phyloP scores from a whole-genome alignment of 2,888 invertebrate species.

The Punctoribates punctum region DNA sequence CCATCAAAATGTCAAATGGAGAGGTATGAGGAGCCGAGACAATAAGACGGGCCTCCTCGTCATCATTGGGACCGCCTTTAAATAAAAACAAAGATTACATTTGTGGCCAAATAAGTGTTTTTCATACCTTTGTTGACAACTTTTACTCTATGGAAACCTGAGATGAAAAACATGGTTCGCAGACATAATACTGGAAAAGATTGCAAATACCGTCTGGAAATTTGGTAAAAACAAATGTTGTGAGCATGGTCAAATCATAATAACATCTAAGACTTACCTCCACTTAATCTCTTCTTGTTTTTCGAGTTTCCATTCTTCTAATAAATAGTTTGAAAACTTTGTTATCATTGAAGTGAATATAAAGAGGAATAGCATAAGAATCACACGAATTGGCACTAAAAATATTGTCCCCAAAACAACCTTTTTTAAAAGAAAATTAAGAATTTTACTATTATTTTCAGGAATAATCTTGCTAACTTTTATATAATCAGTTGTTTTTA shows the following conservation, averaged over 20 bases:
- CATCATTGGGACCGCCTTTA: slow-evolving; percentile 18
- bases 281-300: slow-evolving; percentile 18
- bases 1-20: slow-evolving; percentile 81
- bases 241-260: too few species aligned
- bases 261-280: not conserved
- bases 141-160: slow-evolving; percentile 75
- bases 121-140: slow-evolving; percentile 63
- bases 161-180: slow-evolving; percentile 65
- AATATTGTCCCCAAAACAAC: slow-evolving; percentile 38
- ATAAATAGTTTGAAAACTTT: slow-evolving; percentile 3
- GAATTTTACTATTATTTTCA: too few species aligned
- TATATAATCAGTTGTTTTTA: slow-evolving; percentile 18
- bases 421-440: slow-evolving; percentile 21
- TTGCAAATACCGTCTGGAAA: too few species aligned
- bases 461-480: slow-evolving; percentile 22
- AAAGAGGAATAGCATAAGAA: slow-evolving; percentile 27
- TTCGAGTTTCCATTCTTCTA: slow-evolving; percentile 12
- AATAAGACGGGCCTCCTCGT: slow-evolving; percentile 71
- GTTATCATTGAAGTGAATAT: slow-evolving; percentile 31
- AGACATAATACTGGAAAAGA: too few species aligned
- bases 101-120: not conserved
- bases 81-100: not conserved
- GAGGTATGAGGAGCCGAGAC: slow-evolving; percentile 86
- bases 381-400: slow-evolving; percentile 33
- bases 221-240: too few species aligned